Conservation (phyloP, 2,113 vertebrate genomes). For the Lipotes vexillifer region DNA sequence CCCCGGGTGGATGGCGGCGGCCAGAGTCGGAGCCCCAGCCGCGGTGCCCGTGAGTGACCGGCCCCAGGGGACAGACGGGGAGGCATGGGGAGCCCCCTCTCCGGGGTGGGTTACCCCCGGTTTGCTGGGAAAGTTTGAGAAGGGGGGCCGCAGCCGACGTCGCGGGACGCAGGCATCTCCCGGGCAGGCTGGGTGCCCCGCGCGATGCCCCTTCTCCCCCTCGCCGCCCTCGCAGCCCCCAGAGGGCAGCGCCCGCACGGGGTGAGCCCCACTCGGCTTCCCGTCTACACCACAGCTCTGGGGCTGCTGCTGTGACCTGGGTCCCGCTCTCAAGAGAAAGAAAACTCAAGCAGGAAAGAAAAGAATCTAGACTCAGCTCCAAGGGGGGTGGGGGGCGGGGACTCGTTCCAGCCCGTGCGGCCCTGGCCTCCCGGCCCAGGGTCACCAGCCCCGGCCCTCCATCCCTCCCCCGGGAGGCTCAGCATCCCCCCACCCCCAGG, state of each 20-base stretch:
- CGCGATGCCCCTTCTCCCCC: not conserved
- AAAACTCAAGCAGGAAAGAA: not conserved
- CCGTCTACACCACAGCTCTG: not conserved
- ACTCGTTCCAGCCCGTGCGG: too few relatives aligned
- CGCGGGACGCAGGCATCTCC: not conserved
- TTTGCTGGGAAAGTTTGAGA: not conserved
- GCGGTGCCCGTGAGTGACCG: conserved; percentile 47
- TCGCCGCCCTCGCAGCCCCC: not conserved
- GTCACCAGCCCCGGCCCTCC: not conserved
- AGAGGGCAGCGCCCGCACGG: fast-evolving
- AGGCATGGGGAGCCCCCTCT: not conserved
- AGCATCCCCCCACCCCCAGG: fast-evolving
- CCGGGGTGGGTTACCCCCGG: not conserved
- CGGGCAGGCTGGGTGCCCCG: not conserved
- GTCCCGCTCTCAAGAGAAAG: not conserved
- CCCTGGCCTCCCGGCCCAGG: not conserved
- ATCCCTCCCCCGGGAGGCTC: not conserved
- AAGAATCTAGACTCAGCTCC: not conserved
- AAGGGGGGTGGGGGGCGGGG: not conserved
- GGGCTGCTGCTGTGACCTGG: not conserved
- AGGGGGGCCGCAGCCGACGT: not conserved
- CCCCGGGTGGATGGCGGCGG: conserved; percentile 27
- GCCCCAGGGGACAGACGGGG: not conserved
- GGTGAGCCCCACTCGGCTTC: not conserved
- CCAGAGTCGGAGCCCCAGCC: not conserved